Conservation (phyloP, 2,888 invertebrate genomes). For the Drosophila pseudotalamancana region DNA sequence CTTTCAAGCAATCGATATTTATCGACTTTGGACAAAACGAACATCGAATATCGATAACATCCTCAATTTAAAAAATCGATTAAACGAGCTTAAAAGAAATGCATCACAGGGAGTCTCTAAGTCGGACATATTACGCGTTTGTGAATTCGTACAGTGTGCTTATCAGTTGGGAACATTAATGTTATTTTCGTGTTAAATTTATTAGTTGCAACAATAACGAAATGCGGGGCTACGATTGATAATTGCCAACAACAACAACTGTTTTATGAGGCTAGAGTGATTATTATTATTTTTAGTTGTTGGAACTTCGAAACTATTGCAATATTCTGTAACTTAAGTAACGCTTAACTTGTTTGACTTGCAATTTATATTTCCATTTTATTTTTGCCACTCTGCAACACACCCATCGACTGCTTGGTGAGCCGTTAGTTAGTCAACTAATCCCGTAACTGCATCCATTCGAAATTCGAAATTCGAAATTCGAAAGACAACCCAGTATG, state of each 20-base stretch:
- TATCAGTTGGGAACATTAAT: slow-evolving; percentile 61
- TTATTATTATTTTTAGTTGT: not conserved
- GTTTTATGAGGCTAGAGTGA: not conserved
- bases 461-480: no score
- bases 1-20: not conserved
- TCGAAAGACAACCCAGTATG: no score
- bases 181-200: slow-evolving; percentile 68
- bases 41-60: no score
- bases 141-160: slow-evolving; percentile 27
- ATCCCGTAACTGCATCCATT: slow-evolving; percentile 2
- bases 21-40: not conserved
- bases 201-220: slow-evolving; percentile 36
- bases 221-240: slow-evolving; percentile 53
- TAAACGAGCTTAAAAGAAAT: not conserved
- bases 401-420: slow-evolving; percentile 27
- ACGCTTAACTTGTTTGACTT: not conserved
- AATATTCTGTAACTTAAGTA: no score
- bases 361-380: slow-evolving; percentile 11
- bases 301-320: no score
- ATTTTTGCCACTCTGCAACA: slow-evolving; percentile 11
- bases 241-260: slow-evolving; percentile 38
- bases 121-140: not conserved
- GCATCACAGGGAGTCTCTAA: not conserved
- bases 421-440: slow-evolving; percentile 30
- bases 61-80: no score